phyloP scores from a whole-genome alignment of 1,140 invertebrate genomes.

The Drosophila subpulchrella region DNA sequence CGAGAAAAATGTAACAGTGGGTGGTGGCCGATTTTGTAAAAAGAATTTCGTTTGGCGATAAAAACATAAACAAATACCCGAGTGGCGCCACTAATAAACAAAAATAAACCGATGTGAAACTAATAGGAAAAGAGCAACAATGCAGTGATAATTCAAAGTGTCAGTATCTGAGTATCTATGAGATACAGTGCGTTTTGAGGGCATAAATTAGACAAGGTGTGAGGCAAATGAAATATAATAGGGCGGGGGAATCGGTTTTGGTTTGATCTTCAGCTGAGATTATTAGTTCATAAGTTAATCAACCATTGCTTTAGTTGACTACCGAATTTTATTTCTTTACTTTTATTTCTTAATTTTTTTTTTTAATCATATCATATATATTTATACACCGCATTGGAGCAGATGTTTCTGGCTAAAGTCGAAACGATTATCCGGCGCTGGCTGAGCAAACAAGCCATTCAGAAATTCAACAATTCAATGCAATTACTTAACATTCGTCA shows the following conservation, averaged over 20 bases:
- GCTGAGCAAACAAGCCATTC: conserved; percentile 12
- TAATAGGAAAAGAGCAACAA: conserved; percentile 5
- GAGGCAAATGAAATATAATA: too few species aligned
- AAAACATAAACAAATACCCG: conserved; percentile 39
- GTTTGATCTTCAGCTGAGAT: too few species aligned
- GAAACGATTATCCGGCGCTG: conserved; percentile 28
- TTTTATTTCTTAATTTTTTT: neutral
- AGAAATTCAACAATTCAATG: conserved; percentile 28
- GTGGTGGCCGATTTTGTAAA: conserved; percentile 39
- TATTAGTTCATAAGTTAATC: too few species aligned
- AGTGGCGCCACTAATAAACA: conserved; percentile 39
- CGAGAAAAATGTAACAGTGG: conserved; percentile 29
- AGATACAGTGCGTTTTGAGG: conserved; percentile 12
- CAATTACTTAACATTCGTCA: conserved; percentile 55
- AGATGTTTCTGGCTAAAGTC: conserved; percentile 35
- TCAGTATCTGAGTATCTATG: conserved; percentile 2
- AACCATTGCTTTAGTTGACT: too few species aligned
- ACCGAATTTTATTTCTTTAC: neutral
- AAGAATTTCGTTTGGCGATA: conserved; percentile 48
- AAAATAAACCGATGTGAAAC: conserved; percentile 4
- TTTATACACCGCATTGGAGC: conserved; percentile 8
- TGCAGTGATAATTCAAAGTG: conserved; percentile 10
- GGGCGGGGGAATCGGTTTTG: too few species aligned
- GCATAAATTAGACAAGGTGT: conserved; percentile 2
- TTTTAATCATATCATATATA: neutral